Base-by-base conservation (phyloP, 2,113 vertebrate species). In the Ictidomys tridecemlineatus region DNA sequence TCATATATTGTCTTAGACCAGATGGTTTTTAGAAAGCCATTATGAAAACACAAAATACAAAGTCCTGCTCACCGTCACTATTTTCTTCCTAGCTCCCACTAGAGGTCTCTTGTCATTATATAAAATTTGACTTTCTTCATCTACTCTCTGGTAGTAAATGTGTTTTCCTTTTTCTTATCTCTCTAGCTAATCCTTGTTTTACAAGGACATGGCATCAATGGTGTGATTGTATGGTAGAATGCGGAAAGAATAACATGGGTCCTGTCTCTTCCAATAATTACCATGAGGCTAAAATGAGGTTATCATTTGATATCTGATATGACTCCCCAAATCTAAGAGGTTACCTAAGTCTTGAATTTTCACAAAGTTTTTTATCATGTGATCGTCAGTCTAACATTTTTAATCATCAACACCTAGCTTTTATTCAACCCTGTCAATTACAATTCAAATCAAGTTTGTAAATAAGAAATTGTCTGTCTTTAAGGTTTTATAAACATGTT, bases 61-160 rank as follows among this genome's bases (percentile, higher is more conserved):
- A 73, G 4, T 22, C 13, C 1, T 56, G 1, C 11, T 93, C 34
- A 77, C 12, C 4, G 63, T 67, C 24, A 5, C 51, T 48, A 11
- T 28, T 85, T 91, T 92, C 53, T 90, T 77, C 12, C 58, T 30
- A 12, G 4, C 70, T 96, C 70, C 48, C 39, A 58, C 61, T 67
- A 78, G 79, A 89, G 24, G 39, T 89, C 78, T 89, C 82, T 77
- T 70, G 48, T 85, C 85, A 24, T 85, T 73, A 72, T n/a, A 82
- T 2, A 85, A 88, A 95, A 63, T 1, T 13, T 70, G 9, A 10
- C 42, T 42, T 10, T 56, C 22, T 91, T 17, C 8, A 32, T 53
- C 20, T 28, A 4, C 3, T 73, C 12, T 90, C 63, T 65, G 8
- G 26, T 30, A 70, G 48, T 53, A 88, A 65, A 30, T 78, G 12